Conservation (phyloP, 2,797 vertebrate species). For the Enteromius fasciolatus region DNA sequence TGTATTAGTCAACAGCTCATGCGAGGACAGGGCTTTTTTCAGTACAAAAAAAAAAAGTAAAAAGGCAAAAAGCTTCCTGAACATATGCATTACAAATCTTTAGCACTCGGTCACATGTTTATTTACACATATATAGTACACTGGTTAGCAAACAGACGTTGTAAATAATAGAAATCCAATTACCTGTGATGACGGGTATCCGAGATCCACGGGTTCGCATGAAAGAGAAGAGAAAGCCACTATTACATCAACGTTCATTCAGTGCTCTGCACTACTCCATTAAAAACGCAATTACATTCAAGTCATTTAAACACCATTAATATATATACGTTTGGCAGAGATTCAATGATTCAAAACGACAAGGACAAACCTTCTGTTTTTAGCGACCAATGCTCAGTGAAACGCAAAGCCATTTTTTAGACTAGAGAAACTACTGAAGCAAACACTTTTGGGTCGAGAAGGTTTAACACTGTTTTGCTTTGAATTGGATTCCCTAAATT, state of each 20-base stretch:
- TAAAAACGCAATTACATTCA: conserved; percentile 34
- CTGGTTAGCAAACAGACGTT: not conserved
- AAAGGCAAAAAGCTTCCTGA: not conserved
- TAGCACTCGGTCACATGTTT: not conserved
- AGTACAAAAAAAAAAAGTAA: not conserved
- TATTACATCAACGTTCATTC: conserved; percentile 37
- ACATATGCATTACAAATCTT: not conserved
- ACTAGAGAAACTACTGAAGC: conserved; percentile 16
- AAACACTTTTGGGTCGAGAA: not conserved
- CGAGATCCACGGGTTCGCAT: conserved; percentile 58
- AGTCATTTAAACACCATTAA: conserved; percentile 18
- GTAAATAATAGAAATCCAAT: conserved; percentile 40
- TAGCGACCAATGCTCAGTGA: conserved; percentile 12
- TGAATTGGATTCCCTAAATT: conserved; percentile 14
- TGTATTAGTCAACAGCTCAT: conserved; percentile 11
- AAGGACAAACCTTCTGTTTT: conserved; percentile 10
- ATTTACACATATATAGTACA: not conserved
- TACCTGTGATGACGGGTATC: conserved; percentile 45
- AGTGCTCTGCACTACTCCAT: not conserved
- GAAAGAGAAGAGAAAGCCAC: conserved; percentile 52
- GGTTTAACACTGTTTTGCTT: not conserved
- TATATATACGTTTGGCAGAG: not conserved
- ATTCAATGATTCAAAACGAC: conserved; percentile 6
- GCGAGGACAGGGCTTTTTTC: not conserved
- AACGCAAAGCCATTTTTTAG: not conserved